Evolutionary conservation across 2,113 vertebrate species (phyloP).

Genomic region (Haemorhous mexicanus): DNA sequence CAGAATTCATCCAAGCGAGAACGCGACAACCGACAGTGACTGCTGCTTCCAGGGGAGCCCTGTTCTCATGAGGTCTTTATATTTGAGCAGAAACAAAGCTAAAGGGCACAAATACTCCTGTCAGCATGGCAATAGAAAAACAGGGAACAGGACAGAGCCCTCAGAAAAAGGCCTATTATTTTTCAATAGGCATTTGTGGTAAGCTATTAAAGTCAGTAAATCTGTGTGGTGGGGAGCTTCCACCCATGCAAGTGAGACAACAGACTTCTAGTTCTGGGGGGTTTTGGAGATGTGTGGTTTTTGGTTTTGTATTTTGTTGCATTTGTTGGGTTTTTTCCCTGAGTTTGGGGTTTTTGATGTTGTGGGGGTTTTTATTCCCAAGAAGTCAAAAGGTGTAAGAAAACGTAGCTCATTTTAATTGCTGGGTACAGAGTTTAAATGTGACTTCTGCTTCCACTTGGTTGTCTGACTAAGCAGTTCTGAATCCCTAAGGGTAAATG

Average conservation of each 20-base stretch:
- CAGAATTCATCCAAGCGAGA: not conserved
- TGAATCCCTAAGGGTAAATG: not conserved
- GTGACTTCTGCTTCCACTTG: not conserved
- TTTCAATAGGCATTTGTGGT: not conserved
- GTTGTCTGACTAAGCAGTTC: not conserved
- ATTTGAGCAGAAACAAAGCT: not conserved
- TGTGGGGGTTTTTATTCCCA: not conserved
- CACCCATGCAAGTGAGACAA: not conserved
- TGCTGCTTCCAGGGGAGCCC: not conserved
- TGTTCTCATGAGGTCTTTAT: not conserved
- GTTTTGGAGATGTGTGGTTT: rapidly evolving
- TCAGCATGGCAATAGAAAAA: not conserved
- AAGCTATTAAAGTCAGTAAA: not conserved
- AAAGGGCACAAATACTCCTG: not conserved
- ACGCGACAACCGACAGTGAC: rapidly evolving
- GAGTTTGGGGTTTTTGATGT: rapidly evolving
- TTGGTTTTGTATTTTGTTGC: not conserved
- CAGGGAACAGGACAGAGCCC: not conserved
- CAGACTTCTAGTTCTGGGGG: not conserved
- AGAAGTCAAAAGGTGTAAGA: not conserved
- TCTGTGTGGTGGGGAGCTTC: not conserved
- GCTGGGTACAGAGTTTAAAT: not conserved
- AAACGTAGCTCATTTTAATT: not conserved
- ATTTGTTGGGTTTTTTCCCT: not conserved
- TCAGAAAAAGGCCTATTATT: not conserved